Conservation (phyloP, 2,113 vertebrate species). For the Apodemus sylvaticus region DNA sequence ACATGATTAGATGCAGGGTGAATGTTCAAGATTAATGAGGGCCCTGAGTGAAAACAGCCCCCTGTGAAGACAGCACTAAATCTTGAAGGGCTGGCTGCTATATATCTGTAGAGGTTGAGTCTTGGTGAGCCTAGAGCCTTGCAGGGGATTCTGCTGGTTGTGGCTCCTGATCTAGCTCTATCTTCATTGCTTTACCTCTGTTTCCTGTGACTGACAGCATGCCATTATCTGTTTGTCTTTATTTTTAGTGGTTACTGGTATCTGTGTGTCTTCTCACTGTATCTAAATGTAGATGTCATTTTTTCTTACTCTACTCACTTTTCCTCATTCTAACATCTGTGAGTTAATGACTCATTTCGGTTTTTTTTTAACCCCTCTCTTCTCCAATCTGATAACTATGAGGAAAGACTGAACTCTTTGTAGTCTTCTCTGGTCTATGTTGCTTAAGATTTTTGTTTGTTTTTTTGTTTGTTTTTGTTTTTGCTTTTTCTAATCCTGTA, state of each 20-base stretch:
- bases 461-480: too few species aligned
- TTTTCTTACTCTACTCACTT: not conserved
- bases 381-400: not conserved
- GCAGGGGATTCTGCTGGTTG: not conserved
- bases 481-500: not conserved
- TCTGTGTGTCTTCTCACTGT: constrained; percentile 1
- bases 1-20: constrained; percentile 59
- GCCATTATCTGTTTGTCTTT: constrained; percentile 27
- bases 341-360: not conserved
- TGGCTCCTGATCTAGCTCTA: not conserved
- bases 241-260: not conserved
- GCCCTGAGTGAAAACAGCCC: constrained; percentile 68
- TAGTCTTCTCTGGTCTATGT: not conserved
- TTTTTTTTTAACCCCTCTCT: constrained; percentile 12
- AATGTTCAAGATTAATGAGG: constrained; percentile 74
- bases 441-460: too few species aligned
- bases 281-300: constrained; percentile 34
- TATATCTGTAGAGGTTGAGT: constrained; percentile 32
- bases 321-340: constrained; percentile 43
- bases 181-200: not conserved
- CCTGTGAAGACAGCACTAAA: constrained; percentile 66
- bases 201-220: constrained; percentile 33
- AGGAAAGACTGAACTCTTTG: constrained; percentile 6
- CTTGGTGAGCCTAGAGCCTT: not conserved
- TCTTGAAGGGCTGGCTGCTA: constrained; percentile 63